Conservation (phyloP, 2,888 invertebrate species). For the Pristionchus exspectatus region DNA sequence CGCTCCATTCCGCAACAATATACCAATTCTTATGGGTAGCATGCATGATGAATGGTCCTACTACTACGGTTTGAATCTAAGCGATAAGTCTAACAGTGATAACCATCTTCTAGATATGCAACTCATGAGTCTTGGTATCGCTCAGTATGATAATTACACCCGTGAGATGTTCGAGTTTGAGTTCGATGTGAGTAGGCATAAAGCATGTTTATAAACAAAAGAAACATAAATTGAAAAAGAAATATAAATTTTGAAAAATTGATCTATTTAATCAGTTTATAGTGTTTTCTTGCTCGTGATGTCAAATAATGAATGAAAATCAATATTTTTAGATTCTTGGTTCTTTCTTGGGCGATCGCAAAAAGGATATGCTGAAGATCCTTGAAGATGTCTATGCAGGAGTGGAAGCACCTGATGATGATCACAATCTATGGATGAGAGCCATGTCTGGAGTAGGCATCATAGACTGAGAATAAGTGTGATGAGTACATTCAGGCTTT, state of each 20-base stretch:
- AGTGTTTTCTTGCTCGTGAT: too few relatives aligned
- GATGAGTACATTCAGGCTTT: not conserved
- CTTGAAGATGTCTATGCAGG: conserved; percentile 40
- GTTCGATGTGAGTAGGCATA: not conserved
- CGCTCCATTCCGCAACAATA: conserved; percentile 35
- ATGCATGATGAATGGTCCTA: conserved; percentile 51
- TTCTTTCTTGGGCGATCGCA: not conserved
- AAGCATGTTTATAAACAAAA: too few relatives aligned
- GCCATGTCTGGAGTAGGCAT: conserved; percentile 7
- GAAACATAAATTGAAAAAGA: too few relatives aligned
- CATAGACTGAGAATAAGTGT: not conserved
- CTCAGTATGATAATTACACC: conserved; percentile 1
- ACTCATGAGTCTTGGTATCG: not conserved
- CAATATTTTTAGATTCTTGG: not conserved
- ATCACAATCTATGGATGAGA: conserved; percentile 50
- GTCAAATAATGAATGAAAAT: too few relatives aligned
- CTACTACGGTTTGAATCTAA: conserved; percentile 34
- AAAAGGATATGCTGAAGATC: conserved; percentile 42
- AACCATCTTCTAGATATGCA: conserved; percentile 24
- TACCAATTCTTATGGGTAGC: conserved; percentile 36
- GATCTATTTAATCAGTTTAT: too few relatives aligned
- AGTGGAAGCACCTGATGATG: conserved; percentile 29
- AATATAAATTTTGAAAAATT: not conserved
- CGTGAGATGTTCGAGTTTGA: conserved; percentile 26
- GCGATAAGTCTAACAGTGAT: not conserved